Evolutionary conservation across 1,140 invertebrate species (phyloP).

Genomic region (Delia radicum): DNA sequence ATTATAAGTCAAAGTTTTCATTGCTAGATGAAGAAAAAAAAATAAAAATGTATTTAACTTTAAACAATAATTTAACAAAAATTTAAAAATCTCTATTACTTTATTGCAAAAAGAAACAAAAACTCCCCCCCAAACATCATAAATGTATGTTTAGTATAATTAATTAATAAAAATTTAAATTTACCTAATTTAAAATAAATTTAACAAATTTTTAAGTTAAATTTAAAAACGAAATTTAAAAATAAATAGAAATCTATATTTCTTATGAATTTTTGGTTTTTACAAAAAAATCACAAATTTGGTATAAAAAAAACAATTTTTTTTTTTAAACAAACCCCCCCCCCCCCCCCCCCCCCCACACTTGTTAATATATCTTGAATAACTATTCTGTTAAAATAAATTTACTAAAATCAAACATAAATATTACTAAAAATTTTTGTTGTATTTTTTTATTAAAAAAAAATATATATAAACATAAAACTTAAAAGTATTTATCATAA

Average conservation of each 20-base stretch:
- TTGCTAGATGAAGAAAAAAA: not conserved
- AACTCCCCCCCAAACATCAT: too few species aligned
- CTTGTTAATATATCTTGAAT: not conserved
- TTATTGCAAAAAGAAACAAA: not conserved
- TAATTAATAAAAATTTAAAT: too few species aligned
- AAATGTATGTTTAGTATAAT: too few species aligned
- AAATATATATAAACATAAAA: constrained; percentile 10
- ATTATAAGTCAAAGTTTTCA: not conserved
- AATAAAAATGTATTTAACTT: not conserved
- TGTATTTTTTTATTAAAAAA: not conserved
- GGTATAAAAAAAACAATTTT: not conserved
- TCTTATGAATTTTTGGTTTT: not conserved
- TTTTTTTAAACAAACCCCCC: not conserved
- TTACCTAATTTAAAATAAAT: not conserved
- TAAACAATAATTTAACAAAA: not conserved
- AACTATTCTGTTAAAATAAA: constrained; percentile 5
- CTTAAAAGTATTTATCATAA: constrained; percentile 1
- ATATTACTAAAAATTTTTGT: not conserved
- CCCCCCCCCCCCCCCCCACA: not conserved
- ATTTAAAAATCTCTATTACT: not conserved
- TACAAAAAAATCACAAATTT: not conserved
- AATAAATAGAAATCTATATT: not conserved
- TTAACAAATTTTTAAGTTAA: not conserved
- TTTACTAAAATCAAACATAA: not conserved
- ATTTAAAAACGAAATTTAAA: too few species aligned